phyloP scores from a whole-genome alignment of 2,113 vertebrate species.

The Mobula birostris region DNA sequence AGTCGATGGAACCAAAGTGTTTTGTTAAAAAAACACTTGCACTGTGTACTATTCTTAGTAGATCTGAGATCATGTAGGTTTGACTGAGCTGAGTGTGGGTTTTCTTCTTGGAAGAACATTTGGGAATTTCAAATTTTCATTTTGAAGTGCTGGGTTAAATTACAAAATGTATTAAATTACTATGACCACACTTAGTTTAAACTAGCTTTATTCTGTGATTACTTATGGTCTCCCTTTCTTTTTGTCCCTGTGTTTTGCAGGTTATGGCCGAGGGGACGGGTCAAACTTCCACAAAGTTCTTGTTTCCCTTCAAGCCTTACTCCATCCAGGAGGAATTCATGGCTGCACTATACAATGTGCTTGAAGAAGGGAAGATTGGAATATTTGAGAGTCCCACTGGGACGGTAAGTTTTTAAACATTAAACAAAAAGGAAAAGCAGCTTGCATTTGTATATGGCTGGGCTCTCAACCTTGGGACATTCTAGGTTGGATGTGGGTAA shows the following conservation, averaged over 20 bases:
- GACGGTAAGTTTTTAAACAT: slow-evolving; percentile 61
- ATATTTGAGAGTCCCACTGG: slow-evolving; percentile 94
- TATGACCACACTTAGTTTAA: no score
- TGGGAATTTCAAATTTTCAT: not conserved
- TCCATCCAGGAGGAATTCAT: slow-evolving; percentile 81
- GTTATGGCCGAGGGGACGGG: slow-evolving; percentile 45
- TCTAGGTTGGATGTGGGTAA: no score
- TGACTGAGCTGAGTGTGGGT: not conserved
- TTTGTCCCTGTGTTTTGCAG: not conserved
- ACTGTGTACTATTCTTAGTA: no score
- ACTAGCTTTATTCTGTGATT: no score
- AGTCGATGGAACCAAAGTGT: no score
- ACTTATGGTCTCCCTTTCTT: not conserved
- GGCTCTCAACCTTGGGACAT: no score
- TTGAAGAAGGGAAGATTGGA: slow-evolving; percentile 76
- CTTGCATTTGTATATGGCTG: no score
- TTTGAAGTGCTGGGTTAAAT: not conserved
- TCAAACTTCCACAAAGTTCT: slow-evolving; percentile 54
- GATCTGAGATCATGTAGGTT: not conserved
- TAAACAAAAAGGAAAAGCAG: no score
- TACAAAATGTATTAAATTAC: not conserved
- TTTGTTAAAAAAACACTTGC: no score
- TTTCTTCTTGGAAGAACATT: not conserved
- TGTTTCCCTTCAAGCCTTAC: slow-evolving; percentile 79
- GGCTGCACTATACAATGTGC: slow-evolving; percentile 66